Evolutionary conservation across 35 echinoderm and acorn worm species (phyloP).

Genomic region (Holothuria glaberrima): DNA sequence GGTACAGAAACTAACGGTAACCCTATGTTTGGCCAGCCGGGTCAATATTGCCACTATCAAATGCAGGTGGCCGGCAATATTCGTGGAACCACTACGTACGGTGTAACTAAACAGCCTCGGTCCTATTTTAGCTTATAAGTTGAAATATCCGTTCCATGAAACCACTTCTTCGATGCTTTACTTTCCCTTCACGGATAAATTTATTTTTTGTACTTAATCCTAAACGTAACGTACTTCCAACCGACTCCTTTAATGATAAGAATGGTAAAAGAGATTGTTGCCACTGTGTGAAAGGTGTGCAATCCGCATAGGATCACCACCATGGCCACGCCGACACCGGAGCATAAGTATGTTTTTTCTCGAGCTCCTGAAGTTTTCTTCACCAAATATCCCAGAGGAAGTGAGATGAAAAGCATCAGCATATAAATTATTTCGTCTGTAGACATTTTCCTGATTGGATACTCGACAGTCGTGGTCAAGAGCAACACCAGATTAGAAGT

Average conservation of each 20-base stretch:
- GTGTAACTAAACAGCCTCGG: not conserved
- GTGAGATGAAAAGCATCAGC: slow-evolving; percentile 79
- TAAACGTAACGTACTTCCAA: slow-evolving; percentile 47
- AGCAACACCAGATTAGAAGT: no score
- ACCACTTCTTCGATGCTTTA: no score
- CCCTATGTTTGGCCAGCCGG: no score
- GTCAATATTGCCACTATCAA: no score
- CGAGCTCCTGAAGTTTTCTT: slow-evolving; percentile 50
- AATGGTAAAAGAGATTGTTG: slow-evolving; percentile 63
- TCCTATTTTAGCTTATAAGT: not conserved
- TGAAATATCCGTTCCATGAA: no score
- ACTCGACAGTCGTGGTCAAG: not conserved
- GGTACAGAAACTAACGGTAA: no score
- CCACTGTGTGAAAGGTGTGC: slow-evolving; percentile 75
- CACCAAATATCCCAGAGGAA: slow-evolving; percentile 79
- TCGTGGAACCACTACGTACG: not conserved
- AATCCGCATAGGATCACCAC: slow-evolving; percentile 71
- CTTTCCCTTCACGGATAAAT: not conserved
- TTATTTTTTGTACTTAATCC: not conserved
- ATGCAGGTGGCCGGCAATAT: no score
- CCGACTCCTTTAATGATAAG: slow-evolving; percentile 73
- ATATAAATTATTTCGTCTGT: slow-evolving; percentile 84
- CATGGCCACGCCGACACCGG: slow-evolving; percentile 66
- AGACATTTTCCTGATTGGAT: slow-evolving; percentile 41
- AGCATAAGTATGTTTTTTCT: slow-evolving; percentile 74